Conservation (phyloP, 2,888 invertebrate genomes). For the Iselma pallidipennis region DNA sequence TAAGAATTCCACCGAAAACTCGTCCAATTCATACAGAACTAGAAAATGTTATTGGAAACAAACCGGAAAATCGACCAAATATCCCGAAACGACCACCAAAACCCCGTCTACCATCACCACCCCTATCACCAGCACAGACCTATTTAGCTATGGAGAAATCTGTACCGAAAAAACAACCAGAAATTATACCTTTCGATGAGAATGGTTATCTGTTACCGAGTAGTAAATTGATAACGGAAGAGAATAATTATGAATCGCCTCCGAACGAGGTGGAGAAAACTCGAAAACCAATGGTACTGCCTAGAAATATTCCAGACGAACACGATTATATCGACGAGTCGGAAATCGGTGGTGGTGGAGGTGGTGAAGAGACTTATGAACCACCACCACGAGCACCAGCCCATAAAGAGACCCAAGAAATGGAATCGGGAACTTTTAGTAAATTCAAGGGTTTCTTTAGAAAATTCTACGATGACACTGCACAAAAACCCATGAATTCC, state of each 20-base stretch:
- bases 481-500: neutral
- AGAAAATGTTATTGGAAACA: neutral
- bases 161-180: neutral
- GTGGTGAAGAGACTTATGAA: neutral
- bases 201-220: neutral
- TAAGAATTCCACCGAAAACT: neutral
- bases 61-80: neutral
- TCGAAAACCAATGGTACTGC: neutral
- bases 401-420: neutral
- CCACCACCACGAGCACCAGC: neutral
- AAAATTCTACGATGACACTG: neutral
- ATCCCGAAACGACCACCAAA: neutral
- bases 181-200: neutral
- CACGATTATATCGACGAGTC: neutral
- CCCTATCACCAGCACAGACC: neutral
- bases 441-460: neutral
- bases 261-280: no score
- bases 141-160: neutral
- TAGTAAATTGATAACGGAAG: neutral
- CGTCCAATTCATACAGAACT: neutral
- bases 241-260: neutral
- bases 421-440: neutral
- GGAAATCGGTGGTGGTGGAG: neutral
- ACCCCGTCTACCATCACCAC: neutral
- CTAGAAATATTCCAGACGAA: neutral